A percentile compares a stretch with the other conserved stretches of the same genome.
phyloP scores from a whole-genome alignment of 2,113 vertebrate species.

The Oceanodroma tethys region DNA sequence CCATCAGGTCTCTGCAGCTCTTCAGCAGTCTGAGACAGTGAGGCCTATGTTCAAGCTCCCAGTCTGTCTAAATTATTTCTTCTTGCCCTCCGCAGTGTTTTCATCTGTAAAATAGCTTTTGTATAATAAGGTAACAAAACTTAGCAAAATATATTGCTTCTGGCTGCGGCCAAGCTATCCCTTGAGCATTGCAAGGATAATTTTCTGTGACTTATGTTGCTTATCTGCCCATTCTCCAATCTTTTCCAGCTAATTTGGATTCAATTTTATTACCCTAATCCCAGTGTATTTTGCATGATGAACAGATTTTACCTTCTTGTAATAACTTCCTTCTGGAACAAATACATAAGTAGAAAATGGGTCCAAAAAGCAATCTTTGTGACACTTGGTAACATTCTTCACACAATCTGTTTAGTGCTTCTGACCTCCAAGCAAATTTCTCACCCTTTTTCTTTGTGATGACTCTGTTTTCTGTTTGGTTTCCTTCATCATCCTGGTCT shows the following conservation, averaged over 20 bases:
- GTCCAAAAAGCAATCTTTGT: background rate
- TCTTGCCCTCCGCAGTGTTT: background rate
- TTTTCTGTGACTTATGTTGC: slow-evolving; percentile 5
- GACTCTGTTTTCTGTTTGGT: background rate
- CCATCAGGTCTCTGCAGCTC: background rate
- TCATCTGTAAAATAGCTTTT: slow-evolving; percentile 10
- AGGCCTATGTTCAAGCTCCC: background rate
- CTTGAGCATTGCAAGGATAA: background rate
- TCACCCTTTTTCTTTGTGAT: background rate
- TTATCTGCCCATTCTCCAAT: background rate
- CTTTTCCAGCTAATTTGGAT: slow-evolving; percentile 30
- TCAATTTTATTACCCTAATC: background rate
- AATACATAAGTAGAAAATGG: background rate
- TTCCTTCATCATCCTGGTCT: background rate
- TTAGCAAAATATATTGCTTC: slow-evolving; percentile 1
- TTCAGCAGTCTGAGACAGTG: background rate
- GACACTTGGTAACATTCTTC: background rate
- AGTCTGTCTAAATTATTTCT: background rate
- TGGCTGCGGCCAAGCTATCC: background rate
- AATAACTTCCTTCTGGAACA: background rate
- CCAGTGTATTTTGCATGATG: background rate
- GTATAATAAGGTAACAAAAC: background rate
- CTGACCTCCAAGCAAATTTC: background rate
- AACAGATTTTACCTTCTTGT: slow-evolving; percentile 12
- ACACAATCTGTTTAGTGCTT: background rate